phyloP scores from a whole-genome alignment of 2,113 vertebrate species.

The Cyprinodon tularosa region DNA sequence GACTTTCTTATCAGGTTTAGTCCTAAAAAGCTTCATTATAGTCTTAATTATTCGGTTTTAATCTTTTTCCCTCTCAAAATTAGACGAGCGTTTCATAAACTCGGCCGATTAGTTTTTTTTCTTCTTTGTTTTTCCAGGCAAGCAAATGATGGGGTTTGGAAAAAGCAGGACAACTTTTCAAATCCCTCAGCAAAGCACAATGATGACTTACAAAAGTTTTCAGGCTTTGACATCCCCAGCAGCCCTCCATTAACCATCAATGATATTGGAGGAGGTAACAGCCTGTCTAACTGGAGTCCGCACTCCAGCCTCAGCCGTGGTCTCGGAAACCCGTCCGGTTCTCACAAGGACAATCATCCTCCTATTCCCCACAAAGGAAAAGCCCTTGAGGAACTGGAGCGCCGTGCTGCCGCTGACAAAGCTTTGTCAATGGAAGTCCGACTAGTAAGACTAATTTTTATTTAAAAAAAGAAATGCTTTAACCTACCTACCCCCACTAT shows the following conservation, averaged over 20 bases:
- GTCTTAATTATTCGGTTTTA: not conserved
- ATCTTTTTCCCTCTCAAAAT: not conserved
- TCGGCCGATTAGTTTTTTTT: not conserved
- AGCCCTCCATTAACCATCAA: conserved; percentile 89
- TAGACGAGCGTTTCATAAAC: conserved; percentile 9
- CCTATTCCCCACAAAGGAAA: conserved; percentile 85
- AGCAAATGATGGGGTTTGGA: conserved; percentile 90
- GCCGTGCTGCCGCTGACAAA: conserved; percentile 87
- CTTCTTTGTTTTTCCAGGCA: conserved; percentile 80
- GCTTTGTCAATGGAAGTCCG: conserved; percentile 90
- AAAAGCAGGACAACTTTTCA: conserved; percentile 83
- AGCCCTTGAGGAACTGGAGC: conserved; percentile 83
- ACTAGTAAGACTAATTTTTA: conserved; percentile 69
- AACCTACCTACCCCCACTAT: too few relatives aligned
- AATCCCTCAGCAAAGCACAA: conserved; percentile 89
- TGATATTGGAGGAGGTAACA: conserved; percentile 81
- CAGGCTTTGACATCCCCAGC: conserved; percentile 88
- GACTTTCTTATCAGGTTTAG: not conserved
- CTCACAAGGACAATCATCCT: conserved; percentile 79
- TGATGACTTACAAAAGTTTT: conserved; percentile 85
- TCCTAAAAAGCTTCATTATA: not conserved
- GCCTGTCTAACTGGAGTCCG: conserved; percentile 79
- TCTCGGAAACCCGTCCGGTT: conserved; percentile 71
- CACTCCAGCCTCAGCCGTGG: conserved; percentile 70
- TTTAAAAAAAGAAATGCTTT: not conserved